Base-by-base conservation (phyloP, 2,888 invertebrate genomes). In the Lasioglossum leucozonium region DNA sequence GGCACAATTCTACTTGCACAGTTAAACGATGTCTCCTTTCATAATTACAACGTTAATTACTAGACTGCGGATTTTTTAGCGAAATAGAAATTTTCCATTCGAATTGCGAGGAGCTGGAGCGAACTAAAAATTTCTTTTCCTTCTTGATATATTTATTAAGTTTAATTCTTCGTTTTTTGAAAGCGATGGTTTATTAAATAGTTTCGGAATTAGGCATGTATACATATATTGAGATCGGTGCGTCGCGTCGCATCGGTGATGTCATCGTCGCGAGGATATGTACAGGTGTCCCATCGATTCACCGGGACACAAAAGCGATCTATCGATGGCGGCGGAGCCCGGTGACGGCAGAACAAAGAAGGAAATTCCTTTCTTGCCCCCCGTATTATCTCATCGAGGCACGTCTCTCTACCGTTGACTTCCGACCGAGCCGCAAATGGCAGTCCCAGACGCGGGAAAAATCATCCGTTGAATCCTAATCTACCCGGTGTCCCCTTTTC, bases 371-470 rank as follows among this genome's bases (percentile, higher is more conserved):
- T 84, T 82, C 73, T 76, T 73, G 26, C 79, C 44, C 55, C 37
- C 18, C 71, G 42, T 90, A 86, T 84, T 86, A 82, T 75, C 81
- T 90, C 82, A 85, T 82, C 88, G 81, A 84, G 76, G 89, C 92
- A 92, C 93, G 92, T 93, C 85, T 88, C 85, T 37, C 65, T 81
- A 88, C 81, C 88, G 30, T 84, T 79, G 87, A 91, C 91, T 92
- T 93, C 92, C 93, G 90, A 91, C 91, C 87, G 86, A 82, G 79
- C 91, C 89, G 86, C 89, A 91, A 91, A 92, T 92, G 92, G 92
- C 86, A 90, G 86, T 87, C 81, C 65, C 82, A 88, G 86, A 89
- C 86, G 76, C 79, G 85, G 79, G 82, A 87, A 87, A 88, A 89
- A 85, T 88, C 92, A 80, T 89, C 83, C 78, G 72, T 81, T 91